Evolutionary conservation across 2,888 invertebrate genomes (phyloP).

Genomic region (Dione juno): DNA sequence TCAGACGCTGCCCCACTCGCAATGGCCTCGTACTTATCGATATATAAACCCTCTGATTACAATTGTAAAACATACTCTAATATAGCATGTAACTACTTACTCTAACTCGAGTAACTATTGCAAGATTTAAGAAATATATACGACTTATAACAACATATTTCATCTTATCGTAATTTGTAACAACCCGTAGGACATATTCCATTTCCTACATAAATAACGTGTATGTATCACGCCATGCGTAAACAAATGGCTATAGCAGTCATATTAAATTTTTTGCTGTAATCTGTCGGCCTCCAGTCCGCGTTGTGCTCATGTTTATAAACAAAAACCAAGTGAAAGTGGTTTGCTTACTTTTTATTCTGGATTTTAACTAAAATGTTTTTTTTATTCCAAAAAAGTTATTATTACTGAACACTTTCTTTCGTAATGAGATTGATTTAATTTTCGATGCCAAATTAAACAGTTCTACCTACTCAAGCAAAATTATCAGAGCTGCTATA

Average conservation of each 20-base stretch:
- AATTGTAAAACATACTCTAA: background rate
- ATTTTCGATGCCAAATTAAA: background rate
- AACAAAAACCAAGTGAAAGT: constrained; percentile 26
- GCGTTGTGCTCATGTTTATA: constrained; percentile 20
- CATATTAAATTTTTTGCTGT: constrained; percentile 8
- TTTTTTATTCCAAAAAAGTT: constrained; percentile 1
- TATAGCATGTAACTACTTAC: background rate
- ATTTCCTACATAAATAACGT: background rate
- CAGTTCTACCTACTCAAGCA: background rate
- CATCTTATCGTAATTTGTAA: background rate
- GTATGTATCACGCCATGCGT: constrained; percentile 20
- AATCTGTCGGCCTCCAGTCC: constrained; percentile 2
- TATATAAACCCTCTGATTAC: too few relatives aligned
- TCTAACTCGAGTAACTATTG: background rate
- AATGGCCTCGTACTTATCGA: too few relatives aligned
- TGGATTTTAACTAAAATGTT: constrained; percentile 1
- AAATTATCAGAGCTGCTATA: background rate
- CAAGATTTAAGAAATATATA: background rate
- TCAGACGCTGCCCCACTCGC: too few relatives aligned
- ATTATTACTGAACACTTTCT: constrained; percentile 10
- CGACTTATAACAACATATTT: background rate
- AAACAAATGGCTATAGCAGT: background rate
- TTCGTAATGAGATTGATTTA: constrained; percentile 10
- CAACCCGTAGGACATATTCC: background rate
- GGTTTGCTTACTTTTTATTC: constrained; percentile 10